Evolutionary conservation across 64 coral and sea anemone genomes (phyloP), one percentile per base, ranked within the genome.

Genomic region (Actinia equina): DNA sequence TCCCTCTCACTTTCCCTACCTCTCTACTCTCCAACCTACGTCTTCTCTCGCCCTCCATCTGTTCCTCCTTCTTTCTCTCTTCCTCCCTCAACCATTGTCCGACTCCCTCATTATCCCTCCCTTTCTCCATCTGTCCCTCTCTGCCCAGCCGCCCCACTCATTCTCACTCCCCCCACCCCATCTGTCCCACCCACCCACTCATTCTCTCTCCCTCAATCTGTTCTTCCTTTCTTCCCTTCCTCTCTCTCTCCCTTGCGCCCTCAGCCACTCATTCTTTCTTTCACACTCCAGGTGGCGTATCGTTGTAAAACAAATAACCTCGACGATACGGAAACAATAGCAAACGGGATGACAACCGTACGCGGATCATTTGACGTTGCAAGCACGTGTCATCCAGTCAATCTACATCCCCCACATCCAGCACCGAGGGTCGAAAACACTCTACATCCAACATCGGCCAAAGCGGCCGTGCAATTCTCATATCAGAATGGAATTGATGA

Each of bases 271-370:
- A 37, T 8, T 69, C 22, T 20, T 26, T 30, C 5, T 16, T 9
- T 6, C 25, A 41, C 20, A 6, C 30, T 25, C 22, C 59, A 85
- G 83, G 55, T 85, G 2, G 52, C 83, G 6, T 85, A 85, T 63
- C 83, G 83, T 15, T 85, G 83, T 63, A 85, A 85, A 85, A 85
- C 83, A 42, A 60, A 59, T 43, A 85, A 85, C 59, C 59, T 85
- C 17, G 83, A 85, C 26, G 83, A 85, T 45, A 63, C 55, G 2
- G 83, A 85, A 42, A 85, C 83, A 42, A 85, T 42, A 42, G 23
- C 27, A 22, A 85, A 85, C 83, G 83, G 83, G 3, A 63, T 58
- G 83, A 85, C 83, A 37, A 85, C 83, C n/a, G 83, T 58, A 8
- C 53, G 53, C 16, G 80, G 26, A 43, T 63, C 83, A 42, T 60